These are phyloP conservation scores for Grallaria varia DNA, from an alignment of 2,113 vertebrate genomes.

Conservation along the genomic window DNA sequence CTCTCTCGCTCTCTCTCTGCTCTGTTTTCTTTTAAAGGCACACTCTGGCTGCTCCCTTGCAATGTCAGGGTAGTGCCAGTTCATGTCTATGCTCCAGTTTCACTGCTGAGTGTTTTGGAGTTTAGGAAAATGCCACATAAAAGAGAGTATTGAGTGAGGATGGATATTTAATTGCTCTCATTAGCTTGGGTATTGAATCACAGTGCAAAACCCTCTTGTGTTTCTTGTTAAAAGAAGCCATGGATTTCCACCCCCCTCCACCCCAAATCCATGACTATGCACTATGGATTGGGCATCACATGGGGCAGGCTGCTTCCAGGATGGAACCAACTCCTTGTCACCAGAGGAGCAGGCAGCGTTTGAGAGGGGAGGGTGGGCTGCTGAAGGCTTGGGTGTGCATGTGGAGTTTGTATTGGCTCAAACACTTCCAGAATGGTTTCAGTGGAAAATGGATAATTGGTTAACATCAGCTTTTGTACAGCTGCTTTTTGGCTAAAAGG, in stretches of 20 bases:
- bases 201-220: neutral
- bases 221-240: neutral
- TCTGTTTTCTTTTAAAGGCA: neutral
- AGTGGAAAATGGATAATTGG: slow-evolving; percentile 46
- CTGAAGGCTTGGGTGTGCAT: neutral
- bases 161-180: slow-evolving; percentile 8
- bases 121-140: neutral
- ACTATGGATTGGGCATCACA: neutral
- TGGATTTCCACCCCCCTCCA: neutral
- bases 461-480: slow-evolving; percentile 46
- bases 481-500: slow-evolving; percentile 37
- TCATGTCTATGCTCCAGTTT: neutral
- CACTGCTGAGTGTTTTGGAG: neutral
- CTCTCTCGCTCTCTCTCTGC: neutral
- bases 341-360: neutral
- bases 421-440: neutral
- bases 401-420: no score
- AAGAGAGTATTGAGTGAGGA: neutral
- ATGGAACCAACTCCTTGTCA: slow-evolving; percentile 25
- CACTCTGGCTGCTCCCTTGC: neutral
- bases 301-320: neutral
- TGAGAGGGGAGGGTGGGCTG: neutral
- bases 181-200: neutral
- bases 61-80: neutral
- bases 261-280: neutral